Percentiles rank a stretch among this genome's conserved stretches.
phyloP scores from a whole-genome alignment of 2,113 vertebrate genomes.

The Phylloscopus whistleri region DNA sequence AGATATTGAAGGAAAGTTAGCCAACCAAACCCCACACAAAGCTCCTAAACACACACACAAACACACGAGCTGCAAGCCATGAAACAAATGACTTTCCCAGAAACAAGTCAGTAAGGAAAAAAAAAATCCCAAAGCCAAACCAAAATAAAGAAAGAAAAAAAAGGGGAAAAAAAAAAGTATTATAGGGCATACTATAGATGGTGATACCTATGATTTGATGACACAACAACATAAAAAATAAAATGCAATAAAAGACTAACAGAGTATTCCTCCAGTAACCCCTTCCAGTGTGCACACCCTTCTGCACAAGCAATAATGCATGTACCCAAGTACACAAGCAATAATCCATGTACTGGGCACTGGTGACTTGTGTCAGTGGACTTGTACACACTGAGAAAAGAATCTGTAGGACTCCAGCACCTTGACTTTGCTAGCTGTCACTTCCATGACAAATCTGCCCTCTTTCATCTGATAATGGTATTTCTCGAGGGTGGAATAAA shows the following conservation, averaged over 20 bases:
- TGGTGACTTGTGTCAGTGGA: not conserved
- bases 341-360: not conserved
- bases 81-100: conserved; percentile 83
- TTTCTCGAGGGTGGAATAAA: conserved; percentile 14
- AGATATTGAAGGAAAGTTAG: conserved; percentile 72
- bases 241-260: conserved; percentile 44
- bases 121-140: not conserved
- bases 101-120: conserved; percentile 76
- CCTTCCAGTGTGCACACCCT: not conserved
- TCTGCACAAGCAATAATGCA: not conserved
- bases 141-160: not conserved
- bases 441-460: not conserved
- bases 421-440: not conserved
- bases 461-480: not conserved
- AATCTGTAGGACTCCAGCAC: not conserved
- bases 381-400: not conserved
- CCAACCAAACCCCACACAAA: conserved; percentile 70
- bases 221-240: conserved; percentile 19
- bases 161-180: not conserved
- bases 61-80: conserved; percentile 69
- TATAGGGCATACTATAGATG: conserved; percentile 20
- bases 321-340: not conserved
- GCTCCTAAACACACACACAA: conserved; percentile 66
- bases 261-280: not conserved
- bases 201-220: conserved; percentile 46